Evolutionary conservation across 2,113 vertebrate genomes (phyloP).

Genomic region (Lophochroa leadbeateri): DNA sequence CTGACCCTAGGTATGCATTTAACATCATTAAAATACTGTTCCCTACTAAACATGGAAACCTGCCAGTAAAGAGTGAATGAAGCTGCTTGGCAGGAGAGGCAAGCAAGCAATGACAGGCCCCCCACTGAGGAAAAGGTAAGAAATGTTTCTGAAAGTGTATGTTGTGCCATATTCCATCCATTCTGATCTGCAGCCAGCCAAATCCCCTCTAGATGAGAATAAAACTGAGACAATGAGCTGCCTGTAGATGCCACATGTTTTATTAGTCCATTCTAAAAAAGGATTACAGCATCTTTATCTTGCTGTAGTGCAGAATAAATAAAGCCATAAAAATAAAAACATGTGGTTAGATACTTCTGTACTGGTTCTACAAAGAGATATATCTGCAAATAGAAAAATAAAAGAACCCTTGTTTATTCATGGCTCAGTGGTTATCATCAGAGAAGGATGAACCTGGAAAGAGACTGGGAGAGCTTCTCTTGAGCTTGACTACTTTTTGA

Average conservation of each 20-base stretch:
- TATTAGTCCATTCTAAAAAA: conserved; percentile 38
- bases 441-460: conserved; percentile 1
- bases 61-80: background rate
- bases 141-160: background rate
- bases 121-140: background rate
- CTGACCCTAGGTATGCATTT: background rate
- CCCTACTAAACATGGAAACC: background rate
- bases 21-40: background rate
- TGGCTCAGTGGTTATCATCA: conserved; percentile 71
- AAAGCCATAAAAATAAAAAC: conserved; percentile 63
- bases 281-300: conserved; percentile 15
- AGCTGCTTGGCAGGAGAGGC: background rate
- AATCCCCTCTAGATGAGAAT: background rate
- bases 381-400: conserved; percentile 60
- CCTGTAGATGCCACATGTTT: conserved; percentile 38
- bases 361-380: conserved; percentile 37
- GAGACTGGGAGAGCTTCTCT: background rate
- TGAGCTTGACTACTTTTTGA: background rate
- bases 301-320: conserved; percentile 58
- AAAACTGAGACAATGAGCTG: background rate
- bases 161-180: background rate
- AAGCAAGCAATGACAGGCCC: background rate
- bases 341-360: conserved; percentile 28
- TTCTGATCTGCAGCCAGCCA: background rate
- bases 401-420: conserved; percentile 40